Base-by-base conservation (phyloP, 2,113 vertebrate species). In the Pelmatolapia mariae region DNA sequence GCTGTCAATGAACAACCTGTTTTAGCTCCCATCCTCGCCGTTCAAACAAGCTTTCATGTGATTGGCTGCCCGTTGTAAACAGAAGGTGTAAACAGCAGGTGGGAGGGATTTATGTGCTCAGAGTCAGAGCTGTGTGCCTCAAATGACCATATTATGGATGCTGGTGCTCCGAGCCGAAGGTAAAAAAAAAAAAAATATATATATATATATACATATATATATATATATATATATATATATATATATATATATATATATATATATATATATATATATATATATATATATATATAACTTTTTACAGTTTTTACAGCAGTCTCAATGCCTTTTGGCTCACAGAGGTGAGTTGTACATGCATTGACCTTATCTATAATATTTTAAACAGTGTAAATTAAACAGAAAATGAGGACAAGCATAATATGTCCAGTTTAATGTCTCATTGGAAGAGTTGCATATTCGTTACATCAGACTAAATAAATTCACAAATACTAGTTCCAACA, bases 81-180 rank as follows among this genome's bases (percentile, higher is more conserved):
- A 29, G 68, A 29, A 76, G 68, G 68, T 76, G 9, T 76, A 47
- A 76, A 0, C 22, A 18, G 68, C 68, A 76, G 15, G 15, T 47
- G 40, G 68, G 40, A 26, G 68, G 40, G 2, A 45, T 45, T 10
- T 10, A 43, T 73, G 22, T 73, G 38, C 5, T 26, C 22, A 18
- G 66, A 45, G 38, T 73, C 38, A 73, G 13, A 73, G 19, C 36
- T 68, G 36, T 45, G 68, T 73, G 38, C 8, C 66, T 71, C 12
- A 43, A 15, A 71, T 43, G 38, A 43, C 40, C 13, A 73, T 26
- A 45, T 73, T 26, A 73, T 9, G 8, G 22, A 18, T 73, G 8
- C 15, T 26, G 13, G 2, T 16, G 15, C 22, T 73, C 38, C 0
- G 3, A 43, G 8, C 38, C 1, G 2, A 43, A 40, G 12, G 0